Evolutionary conservation across 1,140 invertebrate genomes (phyloP), one percentile per base, ranked within the genome.

Genomic region (Drosophila nasuta): DNA sequence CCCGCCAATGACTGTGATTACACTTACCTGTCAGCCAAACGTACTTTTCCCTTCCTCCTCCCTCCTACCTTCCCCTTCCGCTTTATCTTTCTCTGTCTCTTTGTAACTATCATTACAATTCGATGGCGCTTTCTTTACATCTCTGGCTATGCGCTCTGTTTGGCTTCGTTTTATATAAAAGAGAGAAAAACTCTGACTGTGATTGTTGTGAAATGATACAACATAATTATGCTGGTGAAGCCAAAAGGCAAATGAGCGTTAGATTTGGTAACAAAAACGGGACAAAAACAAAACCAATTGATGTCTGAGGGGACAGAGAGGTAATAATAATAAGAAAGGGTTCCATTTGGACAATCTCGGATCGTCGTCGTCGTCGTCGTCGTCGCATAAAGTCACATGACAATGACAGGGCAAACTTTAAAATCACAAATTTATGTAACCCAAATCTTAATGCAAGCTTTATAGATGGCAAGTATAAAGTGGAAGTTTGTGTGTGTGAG

Each of bases 151-250:
- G 65, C 56, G 83, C 85, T 89, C 83, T 88, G 83, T 89, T 88
- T 88, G 81, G 69, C 80, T 67, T 57, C 56, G 69, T 59, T 69
- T 81, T 81, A 77, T 73, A 81, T 81, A 81, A 81, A 81, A 46
- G 58, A 30, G 6, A 54, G 28, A 10, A 54, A 13, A 15, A 13
- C 7, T 30, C 25, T 10, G 49, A 8, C 67, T 72, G 38, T 83
- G 83, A 82, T 87, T 83, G 77, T 77, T 63, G 80, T 81, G 51
- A 89, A 89, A 70, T 89, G 80, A 89, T 89, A 57, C 54, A 57
- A 59, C 82, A 81, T 87, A 86, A 86, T 86, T 86, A 87, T 76
- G 56, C 38, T 48, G 49, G 30, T 43, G 63, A 51, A 52, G 49
- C 46, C 43, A 45, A 6, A 63, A 45, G 62, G 41, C 73, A 80